phyloP scores from a whole-genome alignment of 2,797 vertebrate genomes.

The Echeneis naucrates region DNA sequence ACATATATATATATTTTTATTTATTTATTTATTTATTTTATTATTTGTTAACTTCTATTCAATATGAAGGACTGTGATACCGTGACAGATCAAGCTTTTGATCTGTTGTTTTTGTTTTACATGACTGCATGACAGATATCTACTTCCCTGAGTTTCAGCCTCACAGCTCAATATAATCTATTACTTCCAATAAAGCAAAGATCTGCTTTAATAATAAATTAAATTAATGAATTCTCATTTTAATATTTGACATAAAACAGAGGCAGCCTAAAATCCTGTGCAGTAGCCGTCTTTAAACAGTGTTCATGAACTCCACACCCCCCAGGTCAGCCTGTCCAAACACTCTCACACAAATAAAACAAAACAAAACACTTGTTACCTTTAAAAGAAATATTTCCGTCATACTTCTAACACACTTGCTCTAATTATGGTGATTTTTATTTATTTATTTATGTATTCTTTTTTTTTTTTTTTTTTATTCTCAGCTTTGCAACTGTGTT shows the following conservation, averaged over 20 bases:
- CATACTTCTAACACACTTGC: slow-evolving; percentile 22
- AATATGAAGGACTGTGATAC: not conserved
- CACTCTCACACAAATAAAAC: not conserved
- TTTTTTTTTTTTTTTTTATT: slow-evolving; percentile 23
- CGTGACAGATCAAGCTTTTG: not conserved
- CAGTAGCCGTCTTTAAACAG: not conserved
- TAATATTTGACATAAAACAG: not conserved
- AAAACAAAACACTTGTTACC: not conserved
- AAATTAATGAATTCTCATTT: not conserved
- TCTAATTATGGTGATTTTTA: slow-evolving; percentile 20
- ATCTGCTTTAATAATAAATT: not conserved
- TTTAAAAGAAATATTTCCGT: slow-evolving; percentile 15
- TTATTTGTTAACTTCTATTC: no score
- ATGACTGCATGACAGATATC: not conserved
- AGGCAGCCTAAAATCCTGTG: not conserved
- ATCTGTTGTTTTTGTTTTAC: not conserved
- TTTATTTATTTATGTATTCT: no score
- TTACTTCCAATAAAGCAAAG: not conserved
- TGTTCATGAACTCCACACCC: not conserved
- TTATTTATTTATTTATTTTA: no score
- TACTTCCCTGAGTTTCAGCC: not conserved
- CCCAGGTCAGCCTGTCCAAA: not conserved
- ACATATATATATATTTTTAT: no score
- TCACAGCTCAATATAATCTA: not conserved
- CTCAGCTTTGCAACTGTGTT: slow-evolving; percentile 43